Conservation (phyloP, 1,140 invertebrate genomes). For the Drosophila hydei region DNA sequence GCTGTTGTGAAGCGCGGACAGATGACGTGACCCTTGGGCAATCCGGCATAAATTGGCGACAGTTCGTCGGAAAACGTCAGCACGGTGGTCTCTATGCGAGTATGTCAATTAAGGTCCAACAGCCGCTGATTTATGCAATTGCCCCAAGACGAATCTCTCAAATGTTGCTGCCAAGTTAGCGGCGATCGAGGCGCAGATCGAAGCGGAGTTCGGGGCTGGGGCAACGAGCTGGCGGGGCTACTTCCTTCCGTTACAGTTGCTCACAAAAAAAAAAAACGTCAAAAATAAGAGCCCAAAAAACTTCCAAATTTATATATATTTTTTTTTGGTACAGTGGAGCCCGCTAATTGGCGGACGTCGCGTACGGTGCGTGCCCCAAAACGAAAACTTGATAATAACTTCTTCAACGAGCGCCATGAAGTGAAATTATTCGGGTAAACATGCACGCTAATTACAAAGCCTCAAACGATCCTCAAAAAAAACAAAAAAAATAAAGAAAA, state of each 20-base stretch:
- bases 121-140: slow-evolving; percentile 75
- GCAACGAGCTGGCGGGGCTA: slow-evolving; percentile 30
- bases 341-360: slow-evolving; percentile 77
- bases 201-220: slow-evolving; percentile 10
- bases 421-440: slow-evolving; percentile 82
- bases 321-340: slow-evolving; percentile 54
- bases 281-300: not conserved
- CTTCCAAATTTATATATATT: slow-evolving; percentile 2
- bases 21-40: slow-evolving; percentile 68
- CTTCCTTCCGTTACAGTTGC: slow-evolving; percentile 79
- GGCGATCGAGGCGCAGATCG: not conserved
- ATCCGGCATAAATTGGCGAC: slow-evolving; percentile 71
- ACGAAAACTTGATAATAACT: slow-evolving; percentile 69
- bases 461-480: slow-evolving; percentile 57
- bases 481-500: slow-evolving; percentile 14
- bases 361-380: slow-evolving; percentile 56
- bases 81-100: slow-evolving; percentile 68
- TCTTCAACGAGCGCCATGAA: slow-evolving; percentile 80
- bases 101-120: slow-evolving; percentile 71
- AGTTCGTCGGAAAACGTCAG: slow-evolving; percentile 69
- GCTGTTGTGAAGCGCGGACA: slow-evolving; percentile 70
- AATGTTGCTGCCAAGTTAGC: slow-evolving; percentile 37
- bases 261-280: slow-evolving; percentile 27
- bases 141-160: slow-evolving; percentile 12
- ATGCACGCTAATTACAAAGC: slow-evolving; percentile 80